Base-by-base conservation (phyloP, 1,140 invertebrate genomes). In the Vanessa tameamea region DNA sequence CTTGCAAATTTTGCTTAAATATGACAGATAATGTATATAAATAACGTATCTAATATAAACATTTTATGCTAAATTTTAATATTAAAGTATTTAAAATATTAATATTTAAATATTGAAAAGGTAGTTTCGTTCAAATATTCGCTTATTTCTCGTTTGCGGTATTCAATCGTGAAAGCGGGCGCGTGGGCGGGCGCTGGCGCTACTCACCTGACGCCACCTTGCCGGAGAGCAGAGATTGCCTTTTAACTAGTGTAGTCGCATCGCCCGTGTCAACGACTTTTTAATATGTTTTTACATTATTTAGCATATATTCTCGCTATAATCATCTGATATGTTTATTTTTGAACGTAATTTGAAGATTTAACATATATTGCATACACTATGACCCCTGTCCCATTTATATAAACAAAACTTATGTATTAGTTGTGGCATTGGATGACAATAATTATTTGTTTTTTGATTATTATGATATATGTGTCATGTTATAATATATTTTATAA, bases 181-280 rank as follows among this genome's bases (percentile, higher is more conserved):
- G 80, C 80, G 87, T 88, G 78, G 87, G 85, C 86, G 83, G 84
- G 83, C 85, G 81, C 79, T 78, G 72, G 77, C 83, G 74, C 68
- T 74, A 73, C 57, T 78, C 76, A 77, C 64, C 77, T 77, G 78
- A 75, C 78, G 80, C 53, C 57, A 26, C 55, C 11, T 12, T 59
- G 55, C 20, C 55, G 55, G 55, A 59, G 23, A 3, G 20, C n/a
- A 23, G 66, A 47, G 72, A 78, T 72, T 66, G 77, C 71, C 20
- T 57, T 70, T 69, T 75, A 63, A 51, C 70, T 63, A 48, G 69
- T 64, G n/a, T 15, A 67, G 53, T 31, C 51, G 16, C 55, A 55
- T 37, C 31, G 31, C 43, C 23, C 15, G 55, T 69, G 73, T 77
- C 75, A 70, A 79, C 72, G 72, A 74, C 69, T 65, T 74, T 74